Conservation (phyloP, 2,113 vertebrate species). For the Emydocephalus ijimae region DNA sequence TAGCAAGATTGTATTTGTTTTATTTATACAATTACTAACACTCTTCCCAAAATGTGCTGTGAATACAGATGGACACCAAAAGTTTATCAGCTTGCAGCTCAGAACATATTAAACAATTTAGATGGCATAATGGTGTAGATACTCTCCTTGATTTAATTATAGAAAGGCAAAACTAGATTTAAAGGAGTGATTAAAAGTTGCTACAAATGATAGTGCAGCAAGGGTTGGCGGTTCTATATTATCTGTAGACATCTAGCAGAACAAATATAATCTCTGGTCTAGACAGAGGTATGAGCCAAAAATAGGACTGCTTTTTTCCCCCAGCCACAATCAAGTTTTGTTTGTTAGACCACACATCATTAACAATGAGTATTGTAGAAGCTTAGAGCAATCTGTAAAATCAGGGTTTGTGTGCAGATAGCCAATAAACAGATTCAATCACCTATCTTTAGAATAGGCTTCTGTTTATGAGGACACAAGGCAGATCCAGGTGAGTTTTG, state of each 20-base stretch:
- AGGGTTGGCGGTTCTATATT: background rate
- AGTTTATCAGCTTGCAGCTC: constrained; percentile 13
- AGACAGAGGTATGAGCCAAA: background rate
- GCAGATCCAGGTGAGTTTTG: background rate
- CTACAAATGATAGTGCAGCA: background rate
- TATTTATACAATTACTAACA: constrained; percentile 19
- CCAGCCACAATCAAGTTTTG: background rate
- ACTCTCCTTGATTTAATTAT: constrained; percentile 40
- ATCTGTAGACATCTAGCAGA: background rate
- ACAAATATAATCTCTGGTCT: background rate
- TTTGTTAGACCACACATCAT: background rate
- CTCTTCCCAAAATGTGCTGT: background rate
- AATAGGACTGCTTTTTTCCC: background rate
- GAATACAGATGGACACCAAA: constrained; percentile 22
- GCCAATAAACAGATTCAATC: background rate
- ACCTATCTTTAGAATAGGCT: background rate
- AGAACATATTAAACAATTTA: constrained; percentile 27
- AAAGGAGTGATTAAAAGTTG: constrained; percentile 32
- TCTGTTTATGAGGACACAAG: background rate
- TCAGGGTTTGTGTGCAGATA: background rate
- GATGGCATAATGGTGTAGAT: constrained; percentile 24
- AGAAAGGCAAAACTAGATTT: constrained; percentile 20
- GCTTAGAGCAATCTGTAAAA: background rate
- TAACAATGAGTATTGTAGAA: background rate
- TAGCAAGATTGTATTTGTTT: constrained; percentile 6